These are phyloP conservation scores for Machimus atricapillus DNA, from an alignment of 2,888 invertebrate species.

Conservation along the genomic window DNA sequence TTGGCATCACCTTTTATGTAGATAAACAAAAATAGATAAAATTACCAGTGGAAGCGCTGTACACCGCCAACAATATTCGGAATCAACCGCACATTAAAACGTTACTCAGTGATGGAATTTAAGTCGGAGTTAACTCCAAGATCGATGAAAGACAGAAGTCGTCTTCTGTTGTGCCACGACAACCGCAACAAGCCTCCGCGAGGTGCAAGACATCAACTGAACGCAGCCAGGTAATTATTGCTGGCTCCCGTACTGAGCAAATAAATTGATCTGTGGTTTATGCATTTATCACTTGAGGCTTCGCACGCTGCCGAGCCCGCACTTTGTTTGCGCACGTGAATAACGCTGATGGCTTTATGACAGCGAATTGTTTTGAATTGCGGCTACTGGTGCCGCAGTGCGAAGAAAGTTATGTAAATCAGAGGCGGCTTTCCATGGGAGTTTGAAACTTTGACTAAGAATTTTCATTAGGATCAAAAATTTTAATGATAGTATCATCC, in stretches of 20 bases:
- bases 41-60: background rate
- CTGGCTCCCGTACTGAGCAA: constrained; percentile 46
- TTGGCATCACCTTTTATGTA: background rate
- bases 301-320: constrained; percentile 19
- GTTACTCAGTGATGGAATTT: background rate
- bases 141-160: constrained; percentile 27
- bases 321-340: constrained; percentile 21
- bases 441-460: background rate
- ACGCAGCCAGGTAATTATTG: constrained; percentile 31
- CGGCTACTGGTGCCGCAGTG: background rate
- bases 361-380: constrained; percentile 6
- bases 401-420: background rate
- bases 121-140: background rate
- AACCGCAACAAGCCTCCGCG: constrained; percentile 1
- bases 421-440: background rate
- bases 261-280: constrained; percentile 47
- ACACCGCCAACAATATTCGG: background rate
- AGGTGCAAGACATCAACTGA: background rate
- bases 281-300: constrained; percentile 44
- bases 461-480: background rate
- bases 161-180: background rate
- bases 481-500: background rate
- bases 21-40: background rate
- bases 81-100: constrained; percentile 20
- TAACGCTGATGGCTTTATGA: constrained; percentile 22